Percentiles rank a stretch among this genome's conserved stretches.
Evolutionary conservation across 2,888 invertebrate genomes (phyloP).

Genomic region (Ophion obscuratus): DNA sequence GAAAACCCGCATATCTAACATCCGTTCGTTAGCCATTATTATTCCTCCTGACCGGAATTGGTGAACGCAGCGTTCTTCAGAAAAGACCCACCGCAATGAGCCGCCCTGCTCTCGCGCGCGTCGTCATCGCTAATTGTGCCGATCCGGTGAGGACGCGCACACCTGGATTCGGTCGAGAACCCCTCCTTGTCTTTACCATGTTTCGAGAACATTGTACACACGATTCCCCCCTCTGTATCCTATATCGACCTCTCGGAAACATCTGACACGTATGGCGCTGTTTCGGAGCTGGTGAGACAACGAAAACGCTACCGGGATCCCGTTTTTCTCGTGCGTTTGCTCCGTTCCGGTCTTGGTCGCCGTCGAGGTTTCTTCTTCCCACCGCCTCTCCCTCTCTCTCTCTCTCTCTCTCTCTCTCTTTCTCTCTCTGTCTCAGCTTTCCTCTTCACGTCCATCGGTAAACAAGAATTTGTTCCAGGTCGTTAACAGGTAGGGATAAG

Average conservation of each 20-base stretch:
- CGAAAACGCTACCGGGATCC: constrained; percentile 24
- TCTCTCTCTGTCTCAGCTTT: not conserved
- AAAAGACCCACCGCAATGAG: not conserved
- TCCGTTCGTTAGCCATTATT: not conserved
- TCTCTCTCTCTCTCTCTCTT: not conserved
- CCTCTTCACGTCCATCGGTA: not conserved
- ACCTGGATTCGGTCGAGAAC: constrained; percentile 40
- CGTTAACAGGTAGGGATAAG: constrained; percentile 31
- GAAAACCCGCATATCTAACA: constrained; percentile 8
- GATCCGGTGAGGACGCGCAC: constrained; percentile 21
- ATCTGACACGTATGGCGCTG: not conserved
- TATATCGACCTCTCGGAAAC: not conserved
- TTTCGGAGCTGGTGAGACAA: constrained; percentile 6
- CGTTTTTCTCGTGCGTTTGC: not conserved
- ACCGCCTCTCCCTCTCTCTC: not conserved
- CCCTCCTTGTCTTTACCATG: constrained; percentile 7
- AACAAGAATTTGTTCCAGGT: constrained; percentile 46
- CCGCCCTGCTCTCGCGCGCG: not conserved
- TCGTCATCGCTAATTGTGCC: constrained; percentile 34
- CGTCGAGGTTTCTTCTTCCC: not conserved
- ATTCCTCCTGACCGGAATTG: not conserved
- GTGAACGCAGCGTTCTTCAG: not conserved
- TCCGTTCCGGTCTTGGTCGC: not conserved
- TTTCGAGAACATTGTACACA: constrained; percentile 37
- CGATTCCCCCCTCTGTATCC: not conserved